Percentiles rank a stretch among this genome's conserved stretches.
phyloP scores from a whole-genome alignment of 2,888 invertebrate genomes.

The Litoditis marina region DNA sequence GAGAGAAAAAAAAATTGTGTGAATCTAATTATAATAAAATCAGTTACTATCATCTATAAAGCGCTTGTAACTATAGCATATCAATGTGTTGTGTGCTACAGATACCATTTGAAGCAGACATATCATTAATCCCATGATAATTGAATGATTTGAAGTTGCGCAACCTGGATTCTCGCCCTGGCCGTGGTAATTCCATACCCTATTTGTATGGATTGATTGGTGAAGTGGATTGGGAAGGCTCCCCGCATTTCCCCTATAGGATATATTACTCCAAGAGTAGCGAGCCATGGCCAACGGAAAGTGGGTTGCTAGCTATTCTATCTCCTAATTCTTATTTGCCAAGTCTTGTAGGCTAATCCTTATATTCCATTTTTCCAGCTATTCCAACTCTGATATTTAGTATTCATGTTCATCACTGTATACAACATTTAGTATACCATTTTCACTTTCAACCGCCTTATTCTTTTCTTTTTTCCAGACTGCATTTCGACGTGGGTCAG shows the following conservation, averaged over 20 bases:
- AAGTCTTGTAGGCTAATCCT: no score
- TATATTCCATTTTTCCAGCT: neutral
- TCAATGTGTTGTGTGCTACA: no score
- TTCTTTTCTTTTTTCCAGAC: no score
- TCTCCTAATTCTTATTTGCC: no score
- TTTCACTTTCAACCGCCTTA: no score
- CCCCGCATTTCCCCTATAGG: conserved; percentile 31
- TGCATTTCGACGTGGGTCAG: no score
- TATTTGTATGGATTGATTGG: conserved; percentile 25
- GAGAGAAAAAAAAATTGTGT: no score
- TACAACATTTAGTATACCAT: no score
- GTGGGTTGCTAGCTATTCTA: conserved; percentile 20
- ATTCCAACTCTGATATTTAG: conserved; percentile 5
- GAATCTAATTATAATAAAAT: neutral
- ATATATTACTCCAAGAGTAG: conserved; percentile 29
- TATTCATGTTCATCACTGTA: conserved; percentile 18
- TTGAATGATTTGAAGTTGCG: conserved; percentile 23
- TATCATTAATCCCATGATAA: no score
- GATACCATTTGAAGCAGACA: no score
- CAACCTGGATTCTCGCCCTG: conserved; percentile 17
- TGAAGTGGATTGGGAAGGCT: conserved; percentile 15
- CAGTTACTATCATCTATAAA: no score
- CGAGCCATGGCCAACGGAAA: conserved; percentile 28
- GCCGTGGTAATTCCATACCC: conserved; percentile 23
- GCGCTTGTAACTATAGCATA: no score